These are phyloP conservation scores for Euzetes globulus DNA, from an alignment of 2,888 invertebrate genomes.

Conservation along the genomic window DNA sequence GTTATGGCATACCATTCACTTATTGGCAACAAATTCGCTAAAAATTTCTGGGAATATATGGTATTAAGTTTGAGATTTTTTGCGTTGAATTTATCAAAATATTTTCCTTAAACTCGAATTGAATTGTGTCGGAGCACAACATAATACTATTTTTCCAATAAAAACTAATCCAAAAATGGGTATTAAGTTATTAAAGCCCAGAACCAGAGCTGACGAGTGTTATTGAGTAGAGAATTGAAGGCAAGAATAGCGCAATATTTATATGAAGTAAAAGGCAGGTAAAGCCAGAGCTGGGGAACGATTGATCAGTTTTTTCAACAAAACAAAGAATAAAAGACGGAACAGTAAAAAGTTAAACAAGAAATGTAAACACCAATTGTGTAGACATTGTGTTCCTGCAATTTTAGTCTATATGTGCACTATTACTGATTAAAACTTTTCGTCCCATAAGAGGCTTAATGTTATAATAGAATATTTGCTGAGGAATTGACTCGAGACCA, in stretches of 20 bases:
- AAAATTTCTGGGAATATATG: no score
- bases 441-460: slow-evolving; percentile 31
- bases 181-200: slow-evolving; percentile 22
- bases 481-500: slow-evolving; percentile 21
- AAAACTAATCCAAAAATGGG: slow-evolving; percentile 8
- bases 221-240: neutral
- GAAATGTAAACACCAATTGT: slow-evolving; percentile 19
- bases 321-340: slow-evolving; percentile 4
- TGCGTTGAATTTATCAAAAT: slow-evolving; percentile 17
- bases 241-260: neutral
- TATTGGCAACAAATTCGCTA: slow-evolving; percentile 2
- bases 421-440: slow-evolving; percentile 27
- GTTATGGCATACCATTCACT: slow-evolving; percentile 19
- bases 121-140: neutral
- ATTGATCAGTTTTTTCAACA: slow-evolving; percentile 20
- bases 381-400: slow-evolving; percentile 21
- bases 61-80: neutral
- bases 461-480: slow-evolving; percentile 24
- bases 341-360: slow-evolving; percentile 30
- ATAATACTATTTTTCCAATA: neutral
- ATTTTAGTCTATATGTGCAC: slow-evolving; percentile 17
- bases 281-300: neutral
- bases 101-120: slow-evolving; percentile 12
- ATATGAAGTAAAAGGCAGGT: slow-evolving; percentile 1
- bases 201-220: neutral